Conservation (phyloP, 92 coral and sea anemone genomes). For the Chrysogorgia sp. region DNA sequence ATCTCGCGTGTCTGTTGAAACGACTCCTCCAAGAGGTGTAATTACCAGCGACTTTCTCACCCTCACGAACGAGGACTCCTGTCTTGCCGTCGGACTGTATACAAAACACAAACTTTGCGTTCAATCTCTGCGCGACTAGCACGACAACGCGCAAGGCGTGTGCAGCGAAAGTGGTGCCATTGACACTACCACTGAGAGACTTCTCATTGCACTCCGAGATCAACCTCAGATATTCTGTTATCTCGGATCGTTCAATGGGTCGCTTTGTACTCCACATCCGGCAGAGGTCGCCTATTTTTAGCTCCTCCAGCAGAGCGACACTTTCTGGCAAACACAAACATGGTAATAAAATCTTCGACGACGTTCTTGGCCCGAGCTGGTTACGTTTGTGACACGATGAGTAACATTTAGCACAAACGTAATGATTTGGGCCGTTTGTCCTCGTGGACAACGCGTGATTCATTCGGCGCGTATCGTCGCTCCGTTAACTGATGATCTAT, state of each 20-base stretch:
- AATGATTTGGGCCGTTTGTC: too few species aligned
- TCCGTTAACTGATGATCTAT: too few species aligned
- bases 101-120: too few species aligned
- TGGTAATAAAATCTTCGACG: slow-evolving; percentile 18
- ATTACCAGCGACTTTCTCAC: not conserved
- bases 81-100: too few species aligned
- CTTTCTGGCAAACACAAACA: slow-evolving; percentile 15
- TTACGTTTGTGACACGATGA: not conserved
- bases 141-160: too few species aligned
- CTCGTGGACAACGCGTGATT: too few species aligned
- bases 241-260: slow-evolving; percentile 9
- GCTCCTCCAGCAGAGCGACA: slow-evolving; percentile 24
- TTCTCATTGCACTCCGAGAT: not conserved
- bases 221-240: not conserved
- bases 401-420: too few species aligned
- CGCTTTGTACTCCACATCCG: slow-evolving; percentile 5
- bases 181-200: not conserved
- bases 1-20: not conserved
- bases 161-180: not conserved
- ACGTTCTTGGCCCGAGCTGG: not conserved
- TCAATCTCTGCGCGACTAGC: too few species aligned
- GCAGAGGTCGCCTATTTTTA: slow-evolving; percentile 22
- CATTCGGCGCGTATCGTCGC: too few species aligned
- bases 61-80: not conserved
- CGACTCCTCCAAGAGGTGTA: not conserved